phyloP scores from a whole-genome alignment of 2,888 invertebrate species.

The Chaetogeoica ovagalla region DNA sequence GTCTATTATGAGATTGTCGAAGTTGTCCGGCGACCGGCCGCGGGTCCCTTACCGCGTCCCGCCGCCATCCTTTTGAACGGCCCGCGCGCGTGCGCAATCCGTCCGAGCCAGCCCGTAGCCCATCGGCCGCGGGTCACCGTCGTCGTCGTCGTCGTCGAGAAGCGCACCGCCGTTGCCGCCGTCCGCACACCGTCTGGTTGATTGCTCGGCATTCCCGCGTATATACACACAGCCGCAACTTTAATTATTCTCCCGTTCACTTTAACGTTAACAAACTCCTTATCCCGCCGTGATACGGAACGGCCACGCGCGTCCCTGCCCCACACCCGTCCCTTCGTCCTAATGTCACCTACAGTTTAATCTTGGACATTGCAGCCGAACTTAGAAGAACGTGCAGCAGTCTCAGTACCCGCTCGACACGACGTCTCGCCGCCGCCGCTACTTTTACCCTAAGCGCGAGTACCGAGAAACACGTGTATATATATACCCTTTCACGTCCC shows the following conservation, averaged over 20 bases:
- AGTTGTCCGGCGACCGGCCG: slow-evolving; percentile 50
- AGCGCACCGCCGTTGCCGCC: neutral
- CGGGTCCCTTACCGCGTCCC: neutral
- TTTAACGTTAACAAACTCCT: slow-evolving; percentile 53
- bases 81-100: neutral
- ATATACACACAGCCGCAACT: slow-evolving; percentile 38
- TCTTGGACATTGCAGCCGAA: slow-evolving; percentile 48
- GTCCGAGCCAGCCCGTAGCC: neutral
- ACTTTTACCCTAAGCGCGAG: neutral
- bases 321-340: neutral
- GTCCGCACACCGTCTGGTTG: slow-evolving; percentile 26
- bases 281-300: slow-evolving; percentile 28
- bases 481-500: no score
- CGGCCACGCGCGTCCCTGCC: neutral
- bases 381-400: slow-evolving; percentile 39
- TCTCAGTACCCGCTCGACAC: neutral
- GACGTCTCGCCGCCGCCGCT: neutral
- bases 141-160: neutral
- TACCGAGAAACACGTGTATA: slow-evolving; percentile 7
- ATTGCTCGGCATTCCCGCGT: slow-evolving; percentile 49
- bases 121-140: neutral
- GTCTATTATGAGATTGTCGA: slow-evolving; percentile 52
- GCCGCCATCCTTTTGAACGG: slow-evolving; percentile 45
- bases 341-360: slow-evolving; percentile 51
- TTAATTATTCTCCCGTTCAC: slow-evolving; percentile 53